A percentile compares a stretch with the other conserved stretches of the same genome.
phyloP scores from a whole-genome alignment of 1,140 invertebrate species.

The Teleopsis dalmanni region DNA sequence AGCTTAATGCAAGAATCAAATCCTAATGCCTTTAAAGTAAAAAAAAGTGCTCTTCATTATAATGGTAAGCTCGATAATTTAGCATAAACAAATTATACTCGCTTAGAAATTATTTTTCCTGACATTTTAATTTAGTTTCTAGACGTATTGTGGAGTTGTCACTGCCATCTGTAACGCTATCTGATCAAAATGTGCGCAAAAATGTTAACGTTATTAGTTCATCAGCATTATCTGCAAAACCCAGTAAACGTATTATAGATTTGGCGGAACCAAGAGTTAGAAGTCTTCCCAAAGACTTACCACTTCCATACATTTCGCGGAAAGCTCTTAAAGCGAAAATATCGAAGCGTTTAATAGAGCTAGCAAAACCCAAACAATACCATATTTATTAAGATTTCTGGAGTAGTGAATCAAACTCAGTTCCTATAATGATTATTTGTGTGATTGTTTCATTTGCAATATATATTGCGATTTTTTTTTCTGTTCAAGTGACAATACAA shows the following conservation, averaged over 20 bases:
- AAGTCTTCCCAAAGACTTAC: not conserved
- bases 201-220: not conserved
- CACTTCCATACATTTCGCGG: not conserved
- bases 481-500: too few relatives aligned
- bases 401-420: not conserved
- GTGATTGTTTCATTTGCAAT: not conserved
- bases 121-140: not conserved
- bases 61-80: not conserved
- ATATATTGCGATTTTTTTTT: too few relatives aligned
- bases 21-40: not conserved
- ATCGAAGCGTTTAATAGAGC: not conserved
- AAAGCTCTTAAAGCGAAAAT: not conserved
- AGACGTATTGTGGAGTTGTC: constrained; percentile 2
- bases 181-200: not conserved
- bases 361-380: constrained; percentile 1
- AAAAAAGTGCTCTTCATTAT: not conserved
- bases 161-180: not conserved
- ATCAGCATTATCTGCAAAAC: constrained; percentile 1
- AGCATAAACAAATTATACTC: not conserved
- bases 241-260: not conserved
- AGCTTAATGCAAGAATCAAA: not conserved
- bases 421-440: not conserved
- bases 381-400: not conserved
- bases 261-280: not conserved
- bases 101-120: not conserved